Conservation (phyloP, 1,140 invertebrate genomes). For the Trachymyrmex cornetzi region DNA sequence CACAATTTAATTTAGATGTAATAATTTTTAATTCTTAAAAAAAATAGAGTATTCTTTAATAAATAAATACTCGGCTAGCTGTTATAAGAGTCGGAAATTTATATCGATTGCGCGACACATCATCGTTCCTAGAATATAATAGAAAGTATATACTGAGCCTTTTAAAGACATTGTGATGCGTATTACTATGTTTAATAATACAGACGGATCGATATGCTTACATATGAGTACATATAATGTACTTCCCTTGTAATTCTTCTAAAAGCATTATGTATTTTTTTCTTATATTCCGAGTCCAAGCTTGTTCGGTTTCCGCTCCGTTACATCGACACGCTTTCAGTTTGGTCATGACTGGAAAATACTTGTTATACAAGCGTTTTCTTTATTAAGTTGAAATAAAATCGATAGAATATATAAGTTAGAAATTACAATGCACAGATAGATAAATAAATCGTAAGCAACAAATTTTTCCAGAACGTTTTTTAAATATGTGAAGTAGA, state of each 20-base stretch:
- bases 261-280: conserved; percentile 5
- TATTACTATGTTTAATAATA: conserved; percentile 58
- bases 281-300: not conserved
- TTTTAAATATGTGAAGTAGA: not conserved
- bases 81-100: conserved; percentile 18
- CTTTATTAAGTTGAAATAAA: not conserved
- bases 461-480: not conserved
- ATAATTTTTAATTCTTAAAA: not conserved
- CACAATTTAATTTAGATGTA: not conserved
- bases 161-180: conserved; percentile 34
- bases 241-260: conserved; percentile 47
- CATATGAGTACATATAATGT: conserved; percentile 50
- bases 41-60: not conserved
- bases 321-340: not conserved
- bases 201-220: conserved; percentile 59
- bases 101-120: conserved; percentile 24
- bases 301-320: not conserved
- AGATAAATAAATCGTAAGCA: not conserved
- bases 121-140: conserved; percentile 22
- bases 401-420: not conserved
- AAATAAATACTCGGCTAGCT: not conserved
- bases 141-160: conserved; percentile 29
- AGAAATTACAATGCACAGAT: not conserved
- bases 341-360: not conserved
- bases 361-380: not conserved